Conservation (phyloP, 2,797 vertebrate species). For the Manis crassicaudata region DNA sequence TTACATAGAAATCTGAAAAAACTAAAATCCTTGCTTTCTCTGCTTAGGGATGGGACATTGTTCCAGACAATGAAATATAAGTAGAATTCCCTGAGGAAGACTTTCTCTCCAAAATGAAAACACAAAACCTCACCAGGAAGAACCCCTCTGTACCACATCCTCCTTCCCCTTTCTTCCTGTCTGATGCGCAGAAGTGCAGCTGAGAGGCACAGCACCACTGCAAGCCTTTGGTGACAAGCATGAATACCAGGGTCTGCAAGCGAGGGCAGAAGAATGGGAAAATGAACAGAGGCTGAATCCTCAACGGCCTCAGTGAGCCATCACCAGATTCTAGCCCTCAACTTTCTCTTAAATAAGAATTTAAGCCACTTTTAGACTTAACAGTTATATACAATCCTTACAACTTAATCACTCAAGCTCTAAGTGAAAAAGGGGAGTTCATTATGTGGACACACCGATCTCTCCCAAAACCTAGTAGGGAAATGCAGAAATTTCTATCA, state of each 20-base stretch:
- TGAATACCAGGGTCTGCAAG: not conserved
- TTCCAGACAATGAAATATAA: not conserved
- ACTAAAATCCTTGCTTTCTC: not conserved
- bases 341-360: not conserved
- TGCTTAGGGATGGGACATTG: not conserved
- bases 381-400: not conserved
- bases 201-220: fast-evolving
- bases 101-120: not conserved
- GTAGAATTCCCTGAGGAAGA: not conserved
- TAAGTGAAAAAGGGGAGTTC: not conserved
- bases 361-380: not conserved
- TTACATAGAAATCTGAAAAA: not conserved
- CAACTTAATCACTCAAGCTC: not conserved
- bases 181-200: not conserved
- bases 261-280: not conserved
- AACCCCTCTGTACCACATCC: not conserved
- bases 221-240: not conserved
- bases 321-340: not conserved
- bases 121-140: not conserved
- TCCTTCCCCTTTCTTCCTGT: not conserved
- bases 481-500: not conserved
- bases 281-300: not conserved
- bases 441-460: not conserved
- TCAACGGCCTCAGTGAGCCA: not conserved
- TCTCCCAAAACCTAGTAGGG: not conserved